Conservation (phyloP, 2,113 vertebrate species). For the Cynopterus brachyotis region DNA sequence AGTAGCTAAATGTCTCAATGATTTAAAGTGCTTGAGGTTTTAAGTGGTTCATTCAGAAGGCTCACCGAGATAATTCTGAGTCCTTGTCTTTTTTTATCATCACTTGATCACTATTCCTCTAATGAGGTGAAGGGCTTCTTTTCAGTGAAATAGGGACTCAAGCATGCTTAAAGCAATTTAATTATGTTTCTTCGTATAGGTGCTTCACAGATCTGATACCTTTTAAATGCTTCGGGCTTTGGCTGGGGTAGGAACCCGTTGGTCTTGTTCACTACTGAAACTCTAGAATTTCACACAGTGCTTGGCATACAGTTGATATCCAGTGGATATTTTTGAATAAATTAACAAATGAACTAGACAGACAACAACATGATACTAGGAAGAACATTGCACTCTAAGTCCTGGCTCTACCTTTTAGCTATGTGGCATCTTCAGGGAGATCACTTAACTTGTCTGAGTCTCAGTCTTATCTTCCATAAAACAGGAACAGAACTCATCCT, state of each 20-base stretch:
- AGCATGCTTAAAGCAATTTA: conserved; percentile 66
- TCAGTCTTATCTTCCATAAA: neutral
- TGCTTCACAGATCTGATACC: conserved; percentile 5
- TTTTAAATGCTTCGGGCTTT: neutral
- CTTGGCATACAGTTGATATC: neutral
- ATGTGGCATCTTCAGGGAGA: neutral
- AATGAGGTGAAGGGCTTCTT: conserved; percentile 67
- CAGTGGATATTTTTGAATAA: neutral
- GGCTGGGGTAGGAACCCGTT: neutral
- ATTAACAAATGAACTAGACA: neutral
- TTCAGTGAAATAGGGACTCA: conserved; percentile 32
- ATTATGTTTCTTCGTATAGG: conserved; percentile 48
- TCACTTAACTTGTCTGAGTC: neutral
- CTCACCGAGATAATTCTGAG: conserved; percentile 41
- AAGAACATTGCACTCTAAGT: neutral
- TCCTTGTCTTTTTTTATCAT: conserved; percentile 61
- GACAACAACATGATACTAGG: neutral
- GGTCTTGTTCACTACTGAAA: neutral
- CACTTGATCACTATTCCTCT: conserved; percentile 61
- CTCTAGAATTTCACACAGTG: neutral
- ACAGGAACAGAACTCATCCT: neutral
- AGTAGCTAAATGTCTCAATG: conserved; percentile 22
- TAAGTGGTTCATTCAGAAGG: conserved; percentile 57
- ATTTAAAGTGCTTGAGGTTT: conserved; percentile 56
- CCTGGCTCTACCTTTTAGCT: neutral